These are phyloP conservation scores for Enteromius argenteus DNA, from an alignment of 2,797 vertebrate species.

Conservation along the genomic window DNA sequence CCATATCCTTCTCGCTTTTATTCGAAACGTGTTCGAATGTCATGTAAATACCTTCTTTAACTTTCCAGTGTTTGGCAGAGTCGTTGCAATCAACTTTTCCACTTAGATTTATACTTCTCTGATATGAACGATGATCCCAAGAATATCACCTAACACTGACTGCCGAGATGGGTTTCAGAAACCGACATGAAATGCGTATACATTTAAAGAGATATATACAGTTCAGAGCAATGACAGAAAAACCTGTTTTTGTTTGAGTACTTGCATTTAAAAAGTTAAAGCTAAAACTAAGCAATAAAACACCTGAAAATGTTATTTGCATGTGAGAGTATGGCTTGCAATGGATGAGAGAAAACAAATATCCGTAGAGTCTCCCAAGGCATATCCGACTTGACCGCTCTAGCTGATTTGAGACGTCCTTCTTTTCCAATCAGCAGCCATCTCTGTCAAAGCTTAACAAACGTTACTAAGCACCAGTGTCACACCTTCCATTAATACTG, in stretches of 20 bases:
- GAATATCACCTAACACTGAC: constrained; percentile 60
- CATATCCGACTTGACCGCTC: constrained; percentile 57
- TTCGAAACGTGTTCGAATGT: constrained; percentile 43
- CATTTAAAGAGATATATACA: constrained; percentile 67
- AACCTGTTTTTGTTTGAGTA: constrained; percentile 64
- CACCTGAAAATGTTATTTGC: constrained; percentile 68
- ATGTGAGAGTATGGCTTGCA: constrained; percentile 72
- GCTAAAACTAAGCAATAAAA: constrained; percentile 74
- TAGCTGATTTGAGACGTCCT: constrained; percentile 27
- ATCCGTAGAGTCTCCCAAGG: constrained; percentile 59
- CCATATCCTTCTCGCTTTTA: constrained; percentile 40
- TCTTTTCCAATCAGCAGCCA: constrained; percentile 27
- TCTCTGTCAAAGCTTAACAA: constrained; percentile 47
- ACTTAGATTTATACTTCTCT: constrained; percentile 22
- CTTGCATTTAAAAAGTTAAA: constrained; percentile 75
- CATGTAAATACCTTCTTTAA: constrained; percentile 4
- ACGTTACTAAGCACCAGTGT: constrained; percentile 55
- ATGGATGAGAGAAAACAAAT: constrained; percentile 59
- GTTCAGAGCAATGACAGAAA: constrained; percentile 69
- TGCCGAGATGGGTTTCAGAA: constrained; percentile 57
- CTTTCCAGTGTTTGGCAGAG: constrained; percentile 36
- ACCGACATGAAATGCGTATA: constrained; percentile 76
- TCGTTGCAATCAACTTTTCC: background rate
- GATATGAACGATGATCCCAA: constrained; percentile 56
- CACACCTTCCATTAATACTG: constrained; percentile 45